Base-by-base conservation (phyloP, 2,888 invertebrate species). In the Bedellia somnulentella region DNA sequence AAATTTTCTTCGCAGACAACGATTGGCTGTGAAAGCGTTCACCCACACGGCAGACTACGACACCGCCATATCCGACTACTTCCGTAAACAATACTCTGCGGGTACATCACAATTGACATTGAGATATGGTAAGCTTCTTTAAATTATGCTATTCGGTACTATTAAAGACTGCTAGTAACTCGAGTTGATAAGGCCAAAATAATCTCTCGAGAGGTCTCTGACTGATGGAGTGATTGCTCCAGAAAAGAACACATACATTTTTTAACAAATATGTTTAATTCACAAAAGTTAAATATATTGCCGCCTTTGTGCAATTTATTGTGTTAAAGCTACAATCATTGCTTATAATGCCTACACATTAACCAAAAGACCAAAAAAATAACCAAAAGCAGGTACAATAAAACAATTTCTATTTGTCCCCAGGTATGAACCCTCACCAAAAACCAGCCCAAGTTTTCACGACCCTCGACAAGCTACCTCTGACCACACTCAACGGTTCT, bases 31-130 rank as follows among this genome's bases (percentile, higher is more conserved):
- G 12, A 93, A 97, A 75, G 98, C 98, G 0, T 99, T 99, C 57
- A 94, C 93, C 2, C 95, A 96, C 57, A 99, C 98, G 1, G 87
- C 95, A 0, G 86, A 89, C 32, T 99, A 99, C 57, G 98, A 99
- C 61, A 80, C 83, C 31, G 91, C 93, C 22, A 98, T 99, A 45
- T 88, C 95, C 0, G 91, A 96, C 56, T 98, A 93, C 56, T 96
- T 97, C 78, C 86, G 97, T 8, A 89, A 89, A 52, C 86, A 94
- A 56, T 97, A 90, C 59, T 87, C 90, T 1, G 60, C 79, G 3
- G 86, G 85, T 2, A 73, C 80, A 2, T 85, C 93, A 0, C 94
- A 94, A 53, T 52, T 96, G 29, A 85, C 89, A 1, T 73, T 97
- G 26, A 82, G 96, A 47, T 98, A 99, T 63, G 98, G 82, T 73